Conservation (phyloP, 1,140 invertebrate species). For the Metopolophium dirhodum region DNA sequence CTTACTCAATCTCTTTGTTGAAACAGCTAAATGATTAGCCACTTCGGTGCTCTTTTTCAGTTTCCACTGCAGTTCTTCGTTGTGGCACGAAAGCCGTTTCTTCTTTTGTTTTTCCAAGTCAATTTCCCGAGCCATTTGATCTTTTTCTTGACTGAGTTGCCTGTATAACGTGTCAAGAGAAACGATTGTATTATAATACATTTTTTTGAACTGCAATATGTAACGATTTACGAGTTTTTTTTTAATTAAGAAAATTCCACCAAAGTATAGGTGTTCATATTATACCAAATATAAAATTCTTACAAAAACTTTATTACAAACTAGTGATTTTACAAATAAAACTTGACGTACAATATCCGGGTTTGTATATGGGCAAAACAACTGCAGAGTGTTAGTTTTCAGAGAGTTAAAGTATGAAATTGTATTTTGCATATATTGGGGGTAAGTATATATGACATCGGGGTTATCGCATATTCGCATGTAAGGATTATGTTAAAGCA, state of each 20-base stretch:
- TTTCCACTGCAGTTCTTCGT: slow-evolving; percentile 86
- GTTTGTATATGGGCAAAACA: background rate
- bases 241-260: background rate
- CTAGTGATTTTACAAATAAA: background rate
- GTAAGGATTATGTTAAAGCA: too few relatives aligned
- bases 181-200: background rate
- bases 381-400: background rate
- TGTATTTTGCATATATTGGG: background rate
- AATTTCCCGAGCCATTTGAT: slow-evolving; percentile 73
- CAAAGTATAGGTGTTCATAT: too few relatives aligned
- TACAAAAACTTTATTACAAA: background rate
- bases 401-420: background rate
- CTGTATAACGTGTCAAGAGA: slow-evolving; percentile 61
- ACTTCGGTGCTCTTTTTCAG: slow-evolving; percentile 79
- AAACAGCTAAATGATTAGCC: slow-evolving; percentile 65
- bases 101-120: slow-evolving; percentile 78
- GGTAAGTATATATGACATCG: background rate
- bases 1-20: slow-evolving; percentile 47
- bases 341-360: background rate
- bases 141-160: slow-evolving; percentile 70
- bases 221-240: background rate
- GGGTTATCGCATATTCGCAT: too few relatives aligned
- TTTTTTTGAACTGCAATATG: background rate
- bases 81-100: slow-evolving; percentile 77
- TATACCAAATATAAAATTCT: background rate